Percentiles rank a stretch among this genome's conserved stretches.
These are phyloP conservation scores for Hoplias malabaricus DNA, from an alignment of 2,113 vertebrate genomes.

Conservation along the genomic window DNA sequence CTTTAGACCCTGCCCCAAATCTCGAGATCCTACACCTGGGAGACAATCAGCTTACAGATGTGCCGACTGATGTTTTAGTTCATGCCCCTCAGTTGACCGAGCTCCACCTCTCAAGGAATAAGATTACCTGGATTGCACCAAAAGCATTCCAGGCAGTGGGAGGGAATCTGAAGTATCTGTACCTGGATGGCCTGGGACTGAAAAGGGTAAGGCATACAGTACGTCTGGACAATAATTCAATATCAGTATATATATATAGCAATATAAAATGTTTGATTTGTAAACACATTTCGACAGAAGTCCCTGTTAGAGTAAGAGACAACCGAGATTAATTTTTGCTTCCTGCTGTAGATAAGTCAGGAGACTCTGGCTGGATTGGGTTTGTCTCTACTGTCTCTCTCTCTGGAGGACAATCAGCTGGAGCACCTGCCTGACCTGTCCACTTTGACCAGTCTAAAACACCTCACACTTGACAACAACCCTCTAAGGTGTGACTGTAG, in stretches of 20 bases:
- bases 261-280: too few species aligned
- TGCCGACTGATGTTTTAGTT: constrained; percentile 74
- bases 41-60: constrained; percentile 75
- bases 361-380: constrained; percentile 78
- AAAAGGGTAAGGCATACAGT: constrained; percentile 69
- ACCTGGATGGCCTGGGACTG: constrained; percentile 79
- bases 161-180: constrained; percentile 79
- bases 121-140: constrained; percentile 66
- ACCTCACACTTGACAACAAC: constrained; percentile 81
- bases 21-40: constrained; percentile 83
- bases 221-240: too few species aligned
- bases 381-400: constrained; percentile 72
- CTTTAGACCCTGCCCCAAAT: constrained; percentile 67
- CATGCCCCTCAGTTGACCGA: constrained; percentile 71
- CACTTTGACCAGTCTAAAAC: constrained; percentile 74
- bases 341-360: constrained; percentile 63
- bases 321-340: too few species aligned
- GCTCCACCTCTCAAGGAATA: constrained; percentile 82
- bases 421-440: constrained; percentile 72
- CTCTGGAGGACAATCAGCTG: constrained; percentile 83
- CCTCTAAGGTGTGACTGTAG: constrained; percentile 83
- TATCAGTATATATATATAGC: too few species aligned
- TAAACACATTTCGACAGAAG: too few species aligned
- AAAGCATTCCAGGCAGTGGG: constrained; percentile 72
- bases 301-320: too few species aligned